Evolutionary conservation across 2,113 vertebrate species (phyloP), one percentile per base, ranked within the genome.

Genomic region (Vulpes lagopus): DNA sequence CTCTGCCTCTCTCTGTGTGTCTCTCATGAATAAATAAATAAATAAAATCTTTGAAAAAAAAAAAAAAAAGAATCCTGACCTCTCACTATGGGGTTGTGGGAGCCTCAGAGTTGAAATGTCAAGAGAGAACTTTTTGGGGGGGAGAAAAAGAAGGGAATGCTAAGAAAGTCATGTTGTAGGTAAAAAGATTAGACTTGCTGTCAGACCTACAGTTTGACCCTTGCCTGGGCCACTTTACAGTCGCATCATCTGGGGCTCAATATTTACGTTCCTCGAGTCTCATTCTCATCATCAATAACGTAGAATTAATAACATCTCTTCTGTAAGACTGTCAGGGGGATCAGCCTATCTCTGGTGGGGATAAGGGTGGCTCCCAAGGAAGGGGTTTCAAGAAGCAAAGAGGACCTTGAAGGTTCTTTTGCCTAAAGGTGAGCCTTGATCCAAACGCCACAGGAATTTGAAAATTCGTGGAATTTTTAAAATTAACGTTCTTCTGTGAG

Each of bases 101-200:
- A 89, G 6, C 78, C 83, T 16, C n/a, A 81, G 43, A 32, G 8
- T 15, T 92, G 53, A 84, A 57, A 30, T n/a, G 17, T 93, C 51
- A 94, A 92, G 38, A 89, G 27, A 76, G 69, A 69, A 64, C 7
- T 30, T 65, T 65, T 65, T 53, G n/a, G 35, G 2, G 49, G 49
- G 71, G 27, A 96, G 51, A 91, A 95, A 85, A 96, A 73, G 35
- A 74, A 92, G 27, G 14, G 38, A 89, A 91, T 76, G 73, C 22
- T 73, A 81, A 55, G 27, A 90, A 93, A 43, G 14, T 38, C 64
- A 62, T 22, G 8, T 2, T 59, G 0, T 27, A 69, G 30, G 64
- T 64, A 32, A 79, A 94, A 85, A 83, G 15, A 59, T 25, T 85
- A 35, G 38, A 55, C 84, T 57, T 8, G 20, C 10, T 67, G 2